phyloP scores from a whole-genome alignment of 2,888 invertebrate species.

The Hyles lineata region DNA sequence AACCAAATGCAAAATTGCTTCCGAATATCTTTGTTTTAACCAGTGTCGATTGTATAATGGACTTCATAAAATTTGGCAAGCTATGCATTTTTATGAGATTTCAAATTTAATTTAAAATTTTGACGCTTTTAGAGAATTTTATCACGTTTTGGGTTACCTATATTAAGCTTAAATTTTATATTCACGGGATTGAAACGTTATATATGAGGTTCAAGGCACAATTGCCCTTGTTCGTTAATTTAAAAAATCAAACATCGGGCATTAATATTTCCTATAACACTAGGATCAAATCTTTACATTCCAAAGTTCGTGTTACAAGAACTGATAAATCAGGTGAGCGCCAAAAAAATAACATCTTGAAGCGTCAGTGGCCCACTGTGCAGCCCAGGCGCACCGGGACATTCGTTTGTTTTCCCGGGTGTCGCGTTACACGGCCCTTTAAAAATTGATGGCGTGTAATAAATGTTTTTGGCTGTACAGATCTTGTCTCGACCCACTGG shows the following conservation, averaged over 20 bases:
- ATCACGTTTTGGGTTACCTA: too few relatives aligned
- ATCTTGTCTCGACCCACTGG: conserved; percentile 64
- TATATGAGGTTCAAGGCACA: too few relatives aligned
- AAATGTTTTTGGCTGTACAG: conserved; percentile 75
- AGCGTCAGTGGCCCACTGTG: conserved; percentile 59
- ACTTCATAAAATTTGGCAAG: too few relatives aligned
- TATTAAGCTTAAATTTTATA: too few relatives aligned
- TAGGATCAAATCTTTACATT: conserved; percentile 33
- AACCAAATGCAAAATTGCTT: too few relatives aligned
- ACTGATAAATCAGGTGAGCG: conserved; percentile 23
- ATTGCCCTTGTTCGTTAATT: too few relatives aligned
- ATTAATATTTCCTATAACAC: neutral
- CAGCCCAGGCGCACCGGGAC: conserved; percentile 54
- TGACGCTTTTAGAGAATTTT: too few relatives aligned
- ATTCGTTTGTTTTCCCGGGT: conserved; percentile 67
- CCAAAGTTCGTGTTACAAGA: conserved; percentile 32
- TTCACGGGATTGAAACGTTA: too few relatives aligned
- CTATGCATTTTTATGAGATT: too few relatives aligned
- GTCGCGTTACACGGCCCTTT: conserved; percentile 76
- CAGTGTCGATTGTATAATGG: too few relatives aligned
- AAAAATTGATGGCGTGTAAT: conserved; percentile 80
- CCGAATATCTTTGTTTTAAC: too few relatives aligned
- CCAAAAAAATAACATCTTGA: conserved; percentile 39
- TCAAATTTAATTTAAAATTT: too few relatives aligned
- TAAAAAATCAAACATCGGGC: neutral